Conservation (phyloP, 1,140 invertebrate genomes). For the Formica exsecta region DNA sequence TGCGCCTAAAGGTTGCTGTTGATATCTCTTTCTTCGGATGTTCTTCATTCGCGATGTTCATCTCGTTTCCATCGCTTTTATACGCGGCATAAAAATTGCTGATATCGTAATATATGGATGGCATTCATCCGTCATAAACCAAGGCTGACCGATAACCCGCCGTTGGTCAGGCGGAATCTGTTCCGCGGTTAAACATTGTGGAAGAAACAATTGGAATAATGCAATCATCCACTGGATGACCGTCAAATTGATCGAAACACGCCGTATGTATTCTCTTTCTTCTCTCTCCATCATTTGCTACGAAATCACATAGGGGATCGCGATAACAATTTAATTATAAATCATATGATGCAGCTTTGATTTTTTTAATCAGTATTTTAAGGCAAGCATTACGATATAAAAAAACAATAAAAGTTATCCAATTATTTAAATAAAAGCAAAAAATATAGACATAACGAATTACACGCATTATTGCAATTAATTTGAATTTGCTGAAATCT, state of each 20-base stretch:
- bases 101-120: slow-evolving; percentile 16
- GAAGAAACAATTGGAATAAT: slow-evolving; percentile 60
- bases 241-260: slow-evolving; percentile 18
- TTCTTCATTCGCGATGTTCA: slow-evolving; percentile 3
- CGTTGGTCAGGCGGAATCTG: slow-evolving; percentile 17
- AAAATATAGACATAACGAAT: background rate
- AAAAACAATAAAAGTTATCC: background rate
- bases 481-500: background rate
- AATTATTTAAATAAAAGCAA: background rate
- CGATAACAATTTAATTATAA: slow-evolving; percentile 8
- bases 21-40: slow-evolving; percentile 35
- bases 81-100: slow-evolving; percentile 27
- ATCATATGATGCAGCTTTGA: background rate
- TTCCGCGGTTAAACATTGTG: slow-evolving; percentile 35
- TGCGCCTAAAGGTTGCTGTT: slow-evolving; percentile 7
- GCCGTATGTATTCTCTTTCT: background rate
- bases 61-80: background rate
- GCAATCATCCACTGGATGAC: slow-evolving; percentile 32
- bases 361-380: background rate
- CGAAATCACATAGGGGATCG: background rate
- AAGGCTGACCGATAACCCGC: slow-evolving; percentile 15
- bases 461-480: background rate
- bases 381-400: background rate
- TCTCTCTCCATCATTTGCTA: background rate
- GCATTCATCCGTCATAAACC: slow-evolving; percentile 51